Conservation (phyloP, 2,113 vertebrate genomes). For the Peromyscus maniculatus region DNA sequence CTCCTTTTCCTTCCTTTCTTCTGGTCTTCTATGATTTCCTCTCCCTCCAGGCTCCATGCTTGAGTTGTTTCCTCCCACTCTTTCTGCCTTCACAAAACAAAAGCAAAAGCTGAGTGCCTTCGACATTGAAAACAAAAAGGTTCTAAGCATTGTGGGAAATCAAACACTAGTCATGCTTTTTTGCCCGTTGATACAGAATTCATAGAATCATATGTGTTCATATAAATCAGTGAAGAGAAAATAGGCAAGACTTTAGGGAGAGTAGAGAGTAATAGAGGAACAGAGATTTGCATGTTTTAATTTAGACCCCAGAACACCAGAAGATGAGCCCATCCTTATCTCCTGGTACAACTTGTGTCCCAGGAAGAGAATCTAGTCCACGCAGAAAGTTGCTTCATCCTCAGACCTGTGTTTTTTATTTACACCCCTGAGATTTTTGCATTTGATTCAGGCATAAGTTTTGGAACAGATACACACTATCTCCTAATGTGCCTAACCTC, state of each 20-base stretch:
- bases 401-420: background rate
- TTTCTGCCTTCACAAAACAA: constrained; percentile 58
- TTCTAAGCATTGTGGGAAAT: background rate
- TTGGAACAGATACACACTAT: background rate
- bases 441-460: background rate
- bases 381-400: background rate
- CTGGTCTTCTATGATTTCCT: background rate
- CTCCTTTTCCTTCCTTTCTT: background rate
- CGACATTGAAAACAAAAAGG: background rate
- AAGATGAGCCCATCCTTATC: rapidly evolving
- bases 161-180: constrained; percentile 4
- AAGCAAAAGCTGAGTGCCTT: background rate
- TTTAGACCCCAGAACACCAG: background rate
- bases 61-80: background rate
- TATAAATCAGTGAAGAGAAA: background rate
- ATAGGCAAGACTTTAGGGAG: background rate
- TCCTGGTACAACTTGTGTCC: background rate
- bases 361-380: background rate
- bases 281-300: background rate
- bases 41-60: background rate
- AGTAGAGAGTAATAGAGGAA: background rate
- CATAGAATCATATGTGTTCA: background rate
- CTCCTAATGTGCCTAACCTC: background rate
- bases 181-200: background rate
- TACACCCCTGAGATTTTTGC: background rate